Evolutionary conservation across 2,113 vertebrate genomes (phyloP), one percentile per base, ranked within the genome.

Genomic region (Bufo bufo): DNA sequence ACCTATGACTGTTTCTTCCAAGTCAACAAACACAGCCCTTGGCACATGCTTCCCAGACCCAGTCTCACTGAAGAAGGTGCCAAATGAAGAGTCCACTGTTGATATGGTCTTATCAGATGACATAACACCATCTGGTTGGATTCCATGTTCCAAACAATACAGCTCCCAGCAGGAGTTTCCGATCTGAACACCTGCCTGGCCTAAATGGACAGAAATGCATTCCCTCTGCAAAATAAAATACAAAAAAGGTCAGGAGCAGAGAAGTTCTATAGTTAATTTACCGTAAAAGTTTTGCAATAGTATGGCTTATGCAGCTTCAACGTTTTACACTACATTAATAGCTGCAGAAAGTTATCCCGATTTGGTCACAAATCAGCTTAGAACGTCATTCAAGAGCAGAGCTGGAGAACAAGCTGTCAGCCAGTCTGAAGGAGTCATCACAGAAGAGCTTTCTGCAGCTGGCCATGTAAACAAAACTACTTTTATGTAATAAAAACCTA

Each of bases 141-240:
- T 92, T 33, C 87, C 90, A 0, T 92, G 92, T 86, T 93, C 79
- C 19, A 95, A 89, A 86, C 94, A 94, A 90, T 93, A 95, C 17
- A 94, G 93, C 87, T 95, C 95, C 95, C 95, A 95, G 91, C 94
- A 95, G 87, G 93, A 91, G 59, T 94, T 94, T 33, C 94, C 94
- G 90, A 91, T 94, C 92, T 94, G 92, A 69, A 91, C 92, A 17
- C 92, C 94, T 23, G 92, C 92, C 86, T 94, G 87, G 81, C 87
- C 87, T 84, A 88, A 72, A 56, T 88, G 87, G 72, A 88, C 17
- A 84, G 87, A 88, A 54, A 88, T 84, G 19, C 87, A 88, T 84
- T 88, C 87, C 49, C 87, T 88, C 87, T 88, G 81, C 3, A 75
- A 82, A 16, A 50, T 49, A 75, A 74, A 33, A 14, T 71, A 71